Conservation (phyloP, 2,113 vertebrate species). For the Zonotrichia leucophrys region DNA sequence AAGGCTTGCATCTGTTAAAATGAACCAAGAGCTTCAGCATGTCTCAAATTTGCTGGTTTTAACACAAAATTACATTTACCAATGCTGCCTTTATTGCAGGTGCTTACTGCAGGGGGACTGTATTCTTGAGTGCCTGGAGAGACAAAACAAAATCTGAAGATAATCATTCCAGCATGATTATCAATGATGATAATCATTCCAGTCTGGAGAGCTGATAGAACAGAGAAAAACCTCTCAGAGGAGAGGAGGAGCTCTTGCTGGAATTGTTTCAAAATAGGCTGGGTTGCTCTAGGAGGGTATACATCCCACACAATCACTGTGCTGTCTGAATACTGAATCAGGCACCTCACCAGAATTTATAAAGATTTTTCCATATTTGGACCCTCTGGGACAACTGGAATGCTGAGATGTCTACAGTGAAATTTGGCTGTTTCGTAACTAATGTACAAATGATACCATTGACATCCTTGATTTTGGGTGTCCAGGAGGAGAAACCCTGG, state of each 20-base stretch:
- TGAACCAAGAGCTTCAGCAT: background rate
- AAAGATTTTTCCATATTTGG: background rate
- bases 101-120: background rate
- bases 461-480: background rate
- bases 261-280: background rate
- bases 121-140: background rate
- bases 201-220: background rate
- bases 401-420: background rate
- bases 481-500: background rate
- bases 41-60: background rate
- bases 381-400: background rate
- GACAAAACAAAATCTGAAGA: background rate
- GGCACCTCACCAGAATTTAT: background rate
- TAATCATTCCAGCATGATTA: background rate
- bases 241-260: background rate
- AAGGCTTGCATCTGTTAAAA: background rate
- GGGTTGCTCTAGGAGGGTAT: background rate
- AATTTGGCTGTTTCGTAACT: background rate
- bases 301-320: background rate
- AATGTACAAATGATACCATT: background rate
- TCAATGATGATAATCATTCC: background rate
- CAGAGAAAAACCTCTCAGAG: background rate
- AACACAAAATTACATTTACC: background rate
- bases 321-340: background rate
- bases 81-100: background rate